Base-by-base conservation (phyloP, 2,113 vertebrate genomes). In the Chionis minor region DNA sequence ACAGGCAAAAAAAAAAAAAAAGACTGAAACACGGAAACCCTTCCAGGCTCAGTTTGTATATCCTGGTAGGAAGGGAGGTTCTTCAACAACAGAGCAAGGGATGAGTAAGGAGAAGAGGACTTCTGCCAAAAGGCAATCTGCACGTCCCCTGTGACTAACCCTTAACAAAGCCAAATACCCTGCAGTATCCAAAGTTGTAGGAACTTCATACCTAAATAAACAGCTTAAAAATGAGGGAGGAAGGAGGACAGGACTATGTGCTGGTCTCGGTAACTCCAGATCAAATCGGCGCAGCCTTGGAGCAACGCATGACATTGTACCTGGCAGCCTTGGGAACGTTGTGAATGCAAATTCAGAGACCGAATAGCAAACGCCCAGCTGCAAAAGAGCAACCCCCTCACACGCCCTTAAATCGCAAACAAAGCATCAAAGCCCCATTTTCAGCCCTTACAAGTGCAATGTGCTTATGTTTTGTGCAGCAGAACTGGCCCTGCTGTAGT, bases 401-500 rank as follows among this genome's bases (percentile, higher is more conserved):
- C 44, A 6, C 0, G 10, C 30, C 52, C 66, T 27, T 20, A 27
- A 30, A 20, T 10, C 8, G 1, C 44, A 49, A 40, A 47, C 1
- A 14, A 52, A 75, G 77, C 4, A 4, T 18, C 52, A 54, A 40
- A 81, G 40, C 32, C 4, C 9, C 21, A 1, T 6, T 32, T 52
- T 47, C 73, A 32, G 2, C 10, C 80, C 47, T 20, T 3, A 1
- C 45, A 6, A 0, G 27, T 1, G 21, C 16, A 1, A 1, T 33
- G 44, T 14, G 19, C 12, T 78, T 49, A 35, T 63, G 8, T 32
- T 45, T 32, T 16, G 14, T 12, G 27, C 62, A 65, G 38, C 47
- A 51, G 47, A 59, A 65, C 32, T 2, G 4, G 22, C 27, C 22
- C 58, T 2, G 1, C 24, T 0, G 0, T 12, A 0, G 3, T 8